Conservation (phyloP, 2,888 invertebrate species). For the Acanthococcus lagerstroemiae region DNA sequence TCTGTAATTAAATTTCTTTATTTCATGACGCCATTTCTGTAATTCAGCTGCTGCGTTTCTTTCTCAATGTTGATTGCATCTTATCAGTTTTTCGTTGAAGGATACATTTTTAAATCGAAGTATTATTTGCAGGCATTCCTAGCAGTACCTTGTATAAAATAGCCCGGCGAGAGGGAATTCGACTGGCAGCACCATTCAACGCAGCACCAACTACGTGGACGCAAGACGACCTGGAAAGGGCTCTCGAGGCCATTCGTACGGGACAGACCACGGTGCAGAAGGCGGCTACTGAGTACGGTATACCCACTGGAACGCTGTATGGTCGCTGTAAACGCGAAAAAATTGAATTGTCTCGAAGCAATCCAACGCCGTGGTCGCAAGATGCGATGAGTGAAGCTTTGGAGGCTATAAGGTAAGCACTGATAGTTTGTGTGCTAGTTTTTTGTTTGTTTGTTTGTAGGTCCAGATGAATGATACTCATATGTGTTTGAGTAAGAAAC, state of each 20-base stretch:
- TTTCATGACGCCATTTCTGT: no score
- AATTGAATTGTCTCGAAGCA: slow-evolving; percentile 75
- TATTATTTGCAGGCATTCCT: slow-evolving; percentile 55
- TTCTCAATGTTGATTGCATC: not conserved
- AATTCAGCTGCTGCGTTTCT: no score
- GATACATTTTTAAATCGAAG: no score
- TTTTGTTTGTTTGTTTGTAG: no score
- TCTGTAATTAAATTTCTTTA: no score
- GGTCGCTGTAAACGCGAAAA: slow-evolving; percentile 83
- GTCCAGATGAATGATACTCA: no score
- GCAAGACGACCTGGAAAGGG: slow-evolving; percentile 70
- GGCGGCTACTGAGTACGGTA: slow-evolving; percentile 75
- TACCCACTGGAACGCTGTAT: slow-evolving; percentile 79
- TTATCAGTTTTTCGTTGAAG: no score
- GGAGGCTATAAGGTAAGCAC: slow-evolving; percentile 68
- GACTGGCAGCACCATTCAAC: slow-evolving; percentile 80
- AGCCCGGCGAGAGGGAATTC: slow-evolving; percentile 77
- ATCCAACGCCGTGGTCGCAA: slow-evolving; percentile 90
- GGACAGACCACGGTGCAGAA: slow-evolving; percentile 73
- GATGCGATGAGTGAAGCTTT: slow-evolving; percentile 84
- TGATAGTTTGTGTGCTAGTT: no score
- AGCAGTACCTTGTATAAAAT: slow-evolving; percentile 87
- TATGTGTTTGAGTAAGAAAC: no score
- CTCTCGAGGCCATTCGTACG: slow-evolving; percentile 68
- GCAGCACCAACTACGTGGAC: slow-evolving; percentile 83